Percentiles rank a stretch among this genome's conserved stretches.
Conservation (phyloP, 2,797 vertebrate genomes). For the Gallinago stenura region DNA sequence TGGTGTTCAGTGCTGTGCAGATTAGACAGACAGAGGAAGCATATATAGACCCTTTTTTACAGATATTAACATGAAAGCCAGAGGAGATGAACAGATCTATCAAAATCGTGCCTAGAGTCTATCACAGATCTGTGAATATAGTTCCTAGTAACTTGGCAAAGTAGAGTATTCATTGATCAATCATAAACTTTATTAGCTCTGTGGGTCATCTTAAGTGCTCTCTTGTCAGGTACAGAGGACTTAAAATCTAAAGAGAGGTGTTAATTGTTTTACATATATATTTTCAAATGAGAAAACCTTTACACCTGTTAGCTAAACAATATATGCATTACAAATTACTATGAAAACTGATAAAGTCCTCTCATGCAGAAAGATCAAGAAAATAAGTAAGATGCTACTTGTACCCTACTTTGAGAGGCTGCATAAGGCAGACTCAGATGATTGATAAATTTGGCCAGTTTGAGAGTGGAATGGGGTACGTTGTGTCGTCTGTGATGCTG, state of each 20-base stretch:
- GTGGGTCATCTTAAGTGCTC: neutral
- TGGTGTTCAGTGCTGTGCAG: neutral
- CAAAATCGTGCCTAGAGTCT: neutral
- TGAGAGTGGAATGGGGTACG: neutral
- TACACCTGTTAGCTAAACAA: neutral
- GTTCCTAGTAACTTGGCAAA: neutral
- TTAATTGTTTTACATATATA: rapidly evolving
- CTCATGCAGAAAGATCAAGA: neutral
- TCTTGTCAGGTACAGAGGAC: neutral
- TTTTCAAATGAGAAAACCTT: neutral
- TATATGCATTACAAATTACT: rapidly evolving
- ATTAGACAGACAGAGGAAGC: neutral
- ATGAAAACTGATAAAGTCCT: neutral
- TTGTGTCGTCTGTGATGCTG: neutral
- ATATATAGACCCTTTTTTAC: neutral
- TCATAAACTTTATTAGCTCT: neutral
- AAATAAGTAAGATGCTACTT: neutral
- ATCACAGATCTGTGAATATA: rapidly evolving
- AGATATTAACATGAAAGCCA: rapidly evolving
- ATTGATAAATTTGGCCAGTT: neutral
- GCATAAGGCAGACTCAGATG: too few relatives aligned
- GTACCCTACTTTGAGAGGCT: neutral
- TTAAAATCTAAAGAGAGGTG: neutral
- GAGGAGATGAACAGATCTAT: neutral
- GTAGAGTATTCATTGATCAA: neutral